Percentiles rank a stretch among this genome's conserved stretches.
These are phyloP conservation scores for Zapornia atra DNA, from an alignment of 2,113 vertebrate genomes.

Conservation along the genomic window DNA sequence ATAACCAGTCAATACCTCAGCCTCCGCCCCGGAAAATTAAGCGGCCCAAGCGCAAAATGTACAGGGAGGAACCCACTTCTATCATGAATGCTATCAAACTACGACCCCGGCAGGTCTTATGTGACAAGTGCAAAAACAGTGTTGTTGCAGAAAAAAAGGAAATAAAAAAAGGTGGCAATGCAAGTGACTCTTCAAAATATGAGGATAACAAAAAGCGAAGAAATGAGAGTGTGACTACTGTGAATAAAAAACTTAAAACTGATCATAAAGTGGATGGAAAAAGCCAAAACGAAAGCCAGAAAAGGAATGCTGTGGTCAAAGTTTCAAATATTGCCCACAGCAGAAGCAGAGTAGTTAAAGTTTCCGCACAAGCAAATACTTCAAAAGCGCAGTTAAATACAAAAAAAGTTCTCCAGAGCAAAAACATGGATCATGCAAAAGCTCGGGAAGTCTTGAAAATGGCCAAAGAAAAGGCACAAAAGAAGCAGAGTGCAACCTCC, in stretches of 20 bases:
- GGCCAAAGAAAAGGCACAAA: slow-evolving; percentile 88
- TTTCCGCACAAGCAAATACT: slow-evolving; percentile 78
- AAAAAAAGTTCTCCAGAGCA: slow-evolving; percentile 92
- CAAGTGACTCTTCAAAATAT: slow-evolving; percentile 83
- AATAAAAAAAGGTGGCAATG: slow-evolving; percentile 81
- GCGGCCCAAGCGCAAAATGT: slow-evolving; percentile 93
- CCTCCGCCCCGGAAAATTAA: slow-evolving; percentile 96
- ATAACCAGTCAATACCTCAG: slow-evolving; percentile 99
- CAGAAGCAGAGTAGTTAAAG: slow-evolving; percentile 84
- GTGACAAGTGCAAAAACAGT: slow-evolving; percentile 95
- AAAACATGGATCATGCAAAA: slow-evolving; percentile 90
- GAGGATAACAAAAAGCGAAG: slow-evolving; percentile 88
- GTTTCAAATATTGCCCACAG: slow-evolving; percentile 78
- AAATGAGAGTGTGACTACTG: slow-evolving; percentile 81
- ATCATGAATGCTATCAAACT: slow-evolving; percentile 98
- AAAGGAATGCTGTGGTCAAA: slow-evolving; percentile 84
- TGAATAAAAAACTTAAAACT: slow-evolving; percentile 90
- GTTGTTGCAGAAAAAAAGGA: slow-evolving; percentile 87
- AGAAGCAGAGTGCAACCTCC: slow-evolving; percentile 83
- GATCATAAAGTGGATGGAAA: slow-evolving; percentile 88
- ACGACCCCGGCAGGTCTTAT: slow-evolving; percentile 94
- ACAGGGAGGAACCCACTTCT: slow-evolving; percentile 95
- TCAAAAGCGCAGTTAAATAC: slow-evolving; percentile 86
- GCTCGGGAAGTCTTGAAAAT: slow-evolving; percentile 90
- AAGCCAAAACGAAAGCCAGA: slow-evolving; percentile 80